These are phyloP conservation scores for Mythimna ferrago DNA, from an alignment of 2,888 invertebrate species.

Conservation along the genomic window DNA sequence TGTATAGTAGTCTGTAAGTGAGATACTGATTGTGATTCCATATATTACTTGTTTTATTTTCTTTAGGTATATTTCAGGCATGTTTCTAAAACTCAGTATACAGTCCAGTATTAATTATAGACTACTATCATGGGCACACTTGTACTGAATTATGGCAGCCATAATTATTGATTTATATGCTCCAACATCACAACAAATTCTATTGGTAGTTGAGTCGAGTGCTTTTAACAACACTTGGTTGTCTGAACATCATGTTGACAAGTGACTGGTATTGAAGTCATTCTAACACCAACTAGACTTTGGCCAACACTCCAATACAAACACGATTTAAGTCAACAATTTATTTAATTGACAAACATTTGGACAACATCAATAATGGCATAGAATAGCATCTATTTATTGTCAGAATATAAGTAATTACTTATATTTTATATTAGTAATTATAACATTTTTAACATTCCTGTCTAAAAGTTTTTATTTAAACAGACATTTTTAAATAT, in stretches of 20 bases:
- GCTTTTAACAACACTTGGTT: conserved; percentile 5
- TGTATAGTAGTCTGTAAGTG: not conserved
- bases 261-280: conserved; percentile 21
- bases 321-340: conserved; percentile 72
- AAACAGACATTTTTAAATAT: not conserved
- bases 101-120: not conserved
- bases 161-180: not conserved
- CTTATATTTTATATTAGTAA: conserved; percentile 53
- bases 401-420: conserved; percentile 76
- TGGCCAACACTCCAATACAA: conserved; percentile 37
- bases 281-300: conserved; percentile 18
- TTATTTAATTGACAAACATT: conserved; percentile 83
- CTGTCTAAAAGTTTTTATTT: conserved; percentile 21
- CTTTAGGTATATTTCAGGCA: not conserved
- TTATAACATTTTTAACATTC: conserved; percentile 65
- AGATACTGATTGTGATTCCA: not conserved
- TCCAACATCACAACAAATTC: not conserved
- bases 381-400: conserved; percentile 76
- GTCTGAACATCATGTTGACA: conserved; percentile 14
- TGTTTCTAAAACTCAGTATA: not conserved
- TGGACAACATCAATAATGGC: conserved; percentile 75
- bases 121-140: not conserved
- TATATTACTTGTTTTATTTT: not conserved
- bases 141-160: not conserved
- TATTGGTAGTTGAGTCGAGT: conserved; percentile 26